A percentile compares a stretch with the other conserved stretches of the same genome.
phyloP scores from a whole-genome alignment of 2,113 vertebrate genomes.

The Ictidomys tridecemlineatus region DNA sequence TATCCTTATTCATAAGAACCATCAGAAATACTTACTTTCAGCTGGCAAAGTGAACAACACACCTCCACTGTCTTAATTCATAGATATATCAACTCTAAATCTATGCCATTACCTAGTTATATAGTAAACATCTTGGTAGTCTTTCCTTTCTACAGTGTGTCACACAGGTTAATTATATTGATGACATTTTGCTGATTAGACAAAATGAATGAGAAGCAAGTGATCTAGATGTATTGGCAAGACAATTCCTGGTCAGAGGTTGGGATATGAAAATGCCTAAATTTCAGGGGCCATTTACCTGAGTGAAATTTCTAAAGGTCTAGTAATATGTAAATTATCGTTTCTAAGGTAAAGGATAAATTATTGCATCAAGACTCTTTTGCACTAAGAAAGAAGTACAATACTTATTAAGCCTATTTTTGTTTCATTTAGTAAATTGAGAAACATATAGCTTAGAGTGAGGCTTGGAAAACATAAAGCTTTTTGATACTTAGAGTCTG shows the following conservation, averaged over 20 bases:
- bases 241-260: neutral
- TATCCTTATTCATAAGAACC: too few relatives aligned
- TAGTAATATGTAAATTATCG: neutral
- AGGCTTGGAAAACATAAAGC: neutral
- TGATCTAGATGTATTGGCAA: neutral
- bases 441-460: neutral
- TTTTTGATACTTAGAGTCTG: neutral
- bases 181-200: neutral
- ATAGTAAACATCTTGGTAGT: neutral
- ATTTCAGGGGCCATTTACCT: neutral
- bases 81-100: neutral
- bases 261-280: neutral
- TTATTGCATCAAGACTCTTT: neutral
- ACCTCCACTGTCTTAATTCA: neutral
- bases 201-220: neutral
- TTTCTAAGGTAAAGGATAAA: neutral
- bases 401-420: neutral
- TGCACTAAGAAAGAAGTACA: neutral
- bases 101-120: neutral
- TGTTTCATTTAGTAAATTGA: neutral
- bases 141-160: neutral
- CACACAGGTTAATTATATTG: neutral
- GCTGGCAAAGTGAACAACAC: neutral
- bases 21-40: neutral
- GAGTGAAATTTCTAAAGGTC: neutral